Evolutionary conservation across 2,888 invertebrate species (phyloP), one percentile per base, ranked within the genome.

Genomic region (Andrena minutula): DNA sequence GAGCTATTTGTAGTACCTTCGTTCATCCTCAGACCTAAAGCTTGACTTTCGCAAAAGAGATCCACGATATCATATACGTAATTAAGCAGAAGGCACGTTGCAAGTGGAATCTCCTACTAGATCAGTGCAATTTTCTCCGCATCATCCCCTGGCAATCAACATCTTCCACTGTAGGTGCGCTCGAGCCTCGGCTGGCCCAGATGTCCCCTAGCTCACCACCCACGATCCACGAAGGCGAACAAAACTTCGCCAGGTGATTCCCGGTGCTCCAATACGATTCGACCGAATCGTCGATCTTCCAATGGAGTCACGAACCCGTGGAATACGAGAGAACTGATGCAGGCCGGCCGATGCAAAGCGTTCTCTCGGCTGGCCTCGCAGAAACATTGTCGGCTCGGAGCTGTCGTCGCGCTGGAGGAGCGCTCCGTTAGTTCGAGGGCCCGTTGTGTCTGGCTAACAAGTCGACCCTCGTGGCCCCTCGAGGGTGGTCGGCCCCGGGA

Each of bases 401-500:
- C 86, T 86, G 84, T 87, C 85, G 85, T 87, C 87, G 87, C 87
- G 87, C 56, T 56, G 64, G 66, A 66, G 82, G 69, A 87, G 84
- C 82, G 75, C 79, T 82, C 88, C 87, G 87, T 87, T 87, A 87
- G 88, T 77, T 76, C 85, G 82, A 79, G 85, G 86, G 89, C 86
- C 90, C 89, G 89, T 86, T 88, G 85, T 89, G 90, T 90, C 91
- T 90, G 91, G 89, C 91, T 92, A 92, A 93, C 93, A 92, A 92
- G 91, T 91, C 93, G 93, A 93, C 93, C 93, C 91, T 86, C 85
- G 89, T 92, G 93, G 91, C 93, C 93, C 92, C 92, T 92, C 92
- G 90, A 92, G 91, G 93, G 93, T 93, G 93, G 93, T 93, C 93
- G 85, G 91, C 91, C 90, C 90, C 92, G 91, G 93, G 93, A 93